Conservation (phyloP, 2,113 vertebrate species). For the Callipepla californica region DNA sequence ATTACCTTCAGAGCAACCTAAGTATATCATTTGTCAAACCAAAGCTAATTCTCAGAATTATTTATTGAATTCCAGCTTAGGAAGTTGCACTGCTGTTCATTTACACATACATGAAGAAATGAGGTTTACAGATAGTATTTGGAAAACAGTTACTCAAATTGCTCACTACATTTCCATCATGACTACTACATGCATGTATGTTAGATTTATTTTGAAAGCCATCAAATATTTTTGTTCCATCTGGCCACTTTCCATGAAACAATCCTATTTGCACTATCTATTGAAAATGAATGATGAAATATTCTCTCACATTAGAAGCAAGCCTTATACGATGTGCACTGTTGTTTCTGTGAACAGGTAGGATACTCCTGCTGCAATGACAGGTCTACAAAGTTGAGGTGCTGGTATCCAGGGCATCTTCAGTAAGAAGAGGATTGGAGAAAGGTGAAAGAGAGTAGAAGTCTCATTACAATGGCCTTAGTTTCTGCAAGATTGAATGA, state of each 20-base stretch:
- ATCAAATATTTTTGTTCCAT: not conserved
- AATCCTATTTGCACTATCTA: not conserved
- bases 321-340: not conserved
- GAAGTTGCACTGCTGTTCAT: not conserved
- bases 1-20: not conserved
- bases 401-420: rapidly evolving
- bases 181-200: not conserved
- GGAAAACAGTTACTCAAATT: not conserved
- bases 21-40: not conserved
- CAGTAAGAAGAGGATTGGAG: not conserved
- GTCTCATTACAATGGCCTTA: not conserved
- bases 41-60: not conserved
- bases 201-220: not conserved
- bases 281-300: not conserved
- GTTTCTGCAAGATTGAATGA: not conserved
- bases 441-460: not conserved
- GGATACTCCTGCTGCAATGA: not conserved
- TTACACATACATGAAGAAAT: not conserved
- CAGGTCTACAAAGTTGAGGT: not conserved
- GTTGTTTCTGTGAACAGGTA: not conserved
- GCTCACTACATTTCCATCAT: not conserved
- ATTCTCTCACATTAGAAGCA: not conserved
- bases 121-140: not conserved
- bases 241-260: not conserved
- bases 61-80: not conserved